Evolutionary conservation across 2,888 invertebrate species (phyloP).

Genomic region (Carabus problematicus): DNA sequence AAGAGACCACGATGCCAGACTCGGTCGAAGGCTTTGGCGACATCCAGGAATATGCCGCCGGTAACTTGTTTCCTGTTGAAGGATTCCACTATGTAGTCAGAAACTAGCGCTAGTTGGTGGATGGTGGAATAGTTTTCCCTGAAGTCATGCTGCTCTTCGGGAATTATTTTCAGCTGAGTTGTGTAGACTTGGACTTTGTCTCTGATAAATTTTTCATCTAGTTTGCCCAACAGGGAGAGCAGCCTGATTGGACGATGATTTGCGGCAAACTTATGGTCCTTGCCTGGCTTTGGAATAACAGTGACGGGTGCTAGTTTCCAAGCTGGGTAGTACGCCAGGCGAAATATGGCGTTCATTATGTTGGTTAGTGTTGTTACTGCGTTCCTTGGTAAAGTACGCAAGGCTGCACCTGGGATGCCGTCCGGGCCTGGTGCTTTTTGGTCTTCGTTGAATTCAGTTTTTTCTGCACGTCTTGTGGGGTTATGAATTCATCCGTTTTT

Average conservation of each 20-base stretch:
- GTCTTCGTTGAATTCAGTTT: background rate
- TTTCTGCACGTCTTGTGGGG: no score
- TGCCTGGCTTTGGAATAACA: background rate
- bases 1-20: conserved; percentile 14
- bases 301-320: conserved; percentile 4
- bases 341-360: conserved; percentile 1
- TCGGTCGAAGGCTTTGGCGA: conserved; percentile 18
- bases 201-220: background rate
- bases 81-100: conserved; percentile 5
- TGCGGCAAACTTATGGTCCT: background rate
- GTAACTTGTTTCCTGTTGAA: background rate
- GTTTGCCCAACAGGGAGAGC: background rate
- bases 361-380: background rate
- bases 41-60: conserved; percentile 1
- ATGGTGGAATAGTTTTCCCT: background rate
- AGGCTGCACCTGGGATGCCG: background rate
- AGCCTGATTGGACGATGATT: conserved; percentile 15
- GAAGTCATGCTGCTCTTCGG: no score
- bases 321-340: background rate
- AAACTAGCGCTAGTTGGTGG: conserved; percentile 20
- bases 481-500: no score
- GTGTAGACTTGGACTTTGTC: no score
- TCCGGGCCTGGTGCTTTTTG: conserved; percentile 2
- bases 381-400: background rate
- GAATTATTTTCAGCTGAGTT: no score